Evolutionary conservation across 2,113 vertebrate genomes (phyloP), one percentile per base, ranked within the genome.

Genomic region (Brevimyrus niger): DNA sequence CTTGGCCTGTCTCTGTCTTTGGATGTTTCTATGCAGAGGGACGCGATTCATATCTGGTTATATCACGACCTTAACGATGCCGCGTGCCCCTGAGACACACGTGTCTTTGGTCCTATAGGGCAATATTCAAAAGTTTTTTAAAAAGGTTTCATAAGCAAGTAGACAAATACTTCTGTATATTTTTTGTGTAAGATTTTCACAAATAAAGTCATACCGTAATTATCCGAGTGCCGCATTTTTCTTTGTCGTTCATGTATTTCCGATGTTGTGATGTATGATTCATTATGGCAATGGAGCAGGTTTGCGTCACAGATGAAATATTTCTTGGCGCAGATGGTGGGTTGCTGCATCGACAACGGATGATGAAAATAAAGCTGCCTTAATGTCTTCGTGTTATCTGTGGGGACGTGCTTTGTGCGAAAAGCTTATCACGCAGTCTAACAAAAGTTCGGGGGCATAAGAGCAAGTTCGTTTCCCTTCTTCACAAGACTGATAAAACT

Each of bases 281-380:
- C 88, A 91, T 88, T 84, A 27, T 90, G 87, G 89, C 93, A 89
- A 82, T 90, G 89, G 92, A 90, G 86, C 47, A 35, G 69, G 91
- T 44, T 96, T 94, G 95, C 94, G 91, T 96, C 95, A 96, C 91
- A 88, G 89, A 93, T 85, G 90, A 96, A 94, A 69, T 91, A 96
- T 96, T 91, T 91, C 89, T 91, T 94, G 93, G 94, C 93, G 88
- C 84, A 35, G 82, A 84, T 9, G 2, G 10, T 47, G 38, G 8
- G 44, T 84, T 23, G 44, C 17, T 84, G 42, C 19, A 84, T 38
- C 82, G 42, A 46, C 21, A 47, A 80, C 53, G 89, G 89, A 47
- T 0, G 38, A 87, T 50, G 5, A 23, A 84, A 91, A 92, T 92
- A 90, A 92, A 93, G 93, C 94, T 89, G 94, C 93, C 94, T 93